Conservation (phyloP, 2,888 invertebrate genomes). For the Drosophila mettleri region DNA sequence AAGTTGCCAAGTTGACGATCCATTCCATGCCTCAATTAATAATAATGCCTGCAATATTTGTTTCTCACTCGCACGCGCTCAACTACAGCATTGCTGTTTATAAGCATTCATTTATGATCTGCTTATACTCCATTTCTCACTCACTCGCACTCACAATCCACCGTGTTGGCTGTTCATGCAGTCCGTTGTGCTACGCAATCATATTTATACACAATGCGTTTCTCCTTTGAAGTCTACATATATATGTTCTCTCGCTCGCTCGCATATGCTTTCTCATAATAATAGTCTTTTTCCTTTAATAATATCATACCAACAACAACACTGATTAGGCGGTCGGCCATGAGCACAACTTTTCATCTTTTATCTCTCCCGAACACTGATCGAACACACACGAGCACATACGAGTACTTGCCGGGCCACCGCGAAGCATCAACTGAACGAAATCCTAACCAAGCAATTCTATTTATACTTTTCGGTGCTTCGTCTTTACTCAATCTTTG, state of each 20-base stretch:
- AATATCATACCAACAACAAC: background rate
- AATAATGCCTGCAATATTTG: background rate
- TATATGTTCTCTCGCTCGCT: background rate
- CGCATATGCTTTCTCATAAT: background rate
- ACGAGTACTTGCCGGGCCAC: background rate
- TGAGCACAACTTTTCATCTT: background rate
- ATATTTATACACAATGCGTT: background rate
- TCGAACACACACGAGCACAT: background rate
- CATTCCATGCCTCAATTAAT: background rate
- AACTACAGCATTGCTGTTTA: background rate
- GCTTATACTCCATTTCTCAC: background rate
- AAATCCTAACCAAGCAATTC: background rate
- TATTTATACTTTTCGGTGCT: background rate
- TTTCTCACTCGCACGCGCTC: background rate
- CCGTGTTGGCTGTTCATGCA: too few species aligned
- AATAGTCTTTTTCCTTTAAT: too few species aligned
- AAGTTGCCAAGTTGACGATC: too few species aligned
- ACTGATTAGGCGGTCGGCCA: background rate
- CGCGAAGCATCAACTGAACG: background rate
- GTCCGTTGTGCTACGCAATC: background rate
- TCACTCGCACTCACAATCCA: background rate
- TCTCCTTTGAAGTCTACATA: background rate
- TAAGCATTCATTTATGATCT: background rate
- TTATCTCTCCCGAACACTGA: background rate
- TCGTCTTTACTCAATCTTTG: constrained; percentile 2